Percentiles rank a stretch among this genome's conserved stretches.
phyloP scores from a whole-genome alignment of 1,140 invertebrate species.

The Drepana arcuata region DNA sequence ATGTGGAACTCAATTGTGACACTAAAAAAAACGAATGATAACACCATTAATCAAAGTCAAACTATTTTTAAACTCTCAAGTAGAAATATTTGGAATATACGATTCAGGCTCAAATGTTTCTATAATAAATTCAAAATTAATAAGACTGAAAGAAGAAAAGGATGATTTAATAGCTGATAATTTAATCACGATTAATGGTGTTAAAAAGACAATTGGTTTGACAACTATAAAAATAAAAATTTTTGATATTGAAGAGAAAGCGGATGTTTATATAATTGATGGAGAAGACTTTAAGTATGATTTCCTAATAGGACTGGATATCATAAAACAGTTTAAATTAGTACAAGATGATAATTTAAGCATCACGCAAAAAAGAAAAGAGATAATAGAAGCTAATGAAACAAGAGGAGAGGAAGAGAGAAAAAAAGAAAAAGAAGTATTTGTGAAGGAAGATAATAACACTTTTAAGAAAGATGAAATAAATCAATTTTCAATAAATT shows the following conservation, averaged over 20 bases:
- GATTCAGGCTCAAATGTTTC: constrained; percentile 18
- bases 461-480: neutral
- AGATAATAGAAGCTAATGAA: too few relatives aligned
- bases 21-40: constrained; percentile 22
- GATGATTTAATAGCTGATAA: constrained; percentile 6
- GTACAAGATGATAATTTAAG: neutral
- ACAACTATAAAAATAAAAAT: constrained; percentile 16
- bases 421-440: constrained; percentile 1
- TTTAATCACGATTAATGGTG: constrained; percentile 24
- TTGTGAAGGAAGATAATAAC: neutral
- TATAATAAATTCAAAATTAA: constrained; percentile 20
- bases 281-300: constrained; percentile 19
- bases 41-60: constrained; percentile 27
- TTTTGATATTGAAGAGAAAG: constrained; percentile 16
- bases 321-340: neutral
- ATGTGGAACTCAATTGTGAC: constrained; percentile 22
- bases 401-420: constrained; percentile 10
- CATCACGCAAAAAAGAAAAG: neutral
- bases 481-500: constrained; percentile 16
- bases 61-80: constrained; percentile 14
- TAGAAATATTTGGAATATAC: constrained; percentile 19
- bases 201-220: constrained; percentile 14
- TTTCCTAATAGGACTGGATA: constrained; percentile 10
- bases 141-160: constrained; percentile 10
- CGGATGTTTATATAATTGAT: constrained; percentile 18